Evolutionary conservation across 2,113 vertebrate species (phyloP).

Genomic region (Pseudois nayaur): DNA sequence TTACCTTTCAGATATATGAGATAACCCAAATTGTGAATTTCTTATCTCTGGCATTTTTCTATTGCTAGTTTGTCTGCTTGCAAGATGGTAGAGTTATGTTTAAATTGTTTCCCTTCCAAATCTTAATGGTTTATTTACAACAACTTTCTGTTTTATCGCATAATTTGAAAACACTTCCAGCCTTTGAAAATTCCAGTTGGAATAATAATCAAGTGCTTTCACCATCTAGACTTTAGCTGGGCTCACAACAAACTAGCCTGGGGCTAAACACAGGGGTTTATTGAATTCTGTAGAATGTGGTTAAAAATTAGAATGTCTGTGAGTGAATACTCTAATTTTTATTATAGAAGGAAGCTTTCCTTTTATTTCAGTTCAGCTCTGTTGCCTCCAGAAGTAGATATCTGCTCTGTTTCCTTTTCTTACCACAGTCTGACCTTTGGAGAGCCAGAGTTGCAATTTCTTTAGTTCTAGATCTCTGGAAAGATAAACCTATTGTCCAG

Average conservation of each 20-base stretch:
- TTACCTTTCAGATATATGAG: neutral
- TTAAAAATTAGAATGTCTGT: conserved; percentile 47
- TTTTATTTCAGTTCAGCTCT: neutral
- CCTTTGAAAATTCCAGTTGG: conserved; percentile 35
- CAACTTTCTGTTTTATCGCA: neutral
- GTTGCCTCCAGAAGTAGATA: neutral
- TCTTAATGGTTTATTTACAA: neutral
- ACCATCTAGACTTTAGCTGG: neutral
- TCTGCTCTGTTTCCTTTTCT: neutral
- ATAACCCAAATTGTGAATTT: neutral
- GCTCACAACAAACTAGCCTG: neutral
- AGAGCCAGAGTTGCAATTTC: neutral
- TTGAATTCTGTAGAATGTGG: conserved; percentile 14
- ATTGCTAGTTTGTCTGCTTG: neutral
- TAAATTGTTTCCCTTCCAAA: conserved; percentile 34
- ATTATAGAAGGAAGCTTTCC: neutral
- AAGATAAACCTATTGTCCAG: neutral
- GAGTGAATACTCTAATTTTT: conserved; percentile 18
- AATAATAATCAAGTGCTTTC: conserved; percentile 30
- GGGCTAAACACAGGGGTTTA: neutral
- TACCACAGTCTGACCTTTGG: neutral
- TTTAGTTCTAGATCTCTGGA: neutral
- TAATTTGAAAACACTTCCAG: conserved; percentile 28
- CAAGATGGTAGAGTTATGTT: conserved; percentile 12
- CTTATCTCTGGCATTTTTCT: neutral